Evolutionary conservation across 1,140 invertebrate genomes (phyloP).

Genomic region (Eupristina koningsbergeri): DNA sequence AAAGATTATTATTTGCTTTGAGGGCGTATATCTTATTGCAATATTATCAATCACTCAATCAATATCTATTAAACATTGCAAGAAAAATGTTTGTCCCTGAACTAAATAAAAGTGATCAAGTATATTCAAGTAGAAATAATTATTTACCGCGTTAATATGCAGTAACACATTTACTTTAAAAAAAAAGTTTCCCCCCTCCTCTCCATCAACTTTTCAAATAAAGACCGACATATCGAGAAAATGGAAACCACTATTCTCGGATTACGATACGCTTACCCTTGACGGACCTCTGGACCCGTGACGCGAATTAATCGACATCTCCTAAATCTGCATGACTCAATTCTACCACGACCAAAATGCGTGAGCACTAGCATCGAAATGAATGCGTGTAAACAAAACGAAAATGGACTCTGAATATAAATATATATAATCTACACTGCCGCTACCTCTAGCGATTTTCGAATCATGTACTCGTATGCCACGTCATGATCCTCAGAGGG

Average conservation of each 20-base stretch:
- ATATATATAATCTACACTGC: conserved; percentile 66
- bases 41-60: no score
- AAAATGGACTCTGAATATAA: conserved; percentile 74
- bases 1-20: no score
- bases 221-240: neutral
- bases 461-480: conserved; percentile 71
- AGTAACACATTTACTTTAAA: neutral
- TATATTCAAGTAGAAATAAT: neutral
- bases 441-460: conserved; percentile 53
- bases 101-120: no score
- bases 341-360: neutral
- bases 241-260: no score
- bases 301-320: conserved; percentile 43
- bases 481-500: conserved; percentile 68
- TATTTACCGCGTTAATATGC: neutral
- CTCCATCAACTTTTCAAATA: neutral
- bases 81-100: no score
- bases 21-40: no score
- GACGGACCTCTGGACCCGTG: conserved; percentile 18
- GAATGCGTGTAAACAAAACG: conserved; percentile 71
- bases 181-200: neutral
- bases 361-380: conserved; percentile 43
- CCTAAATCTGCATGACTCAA: neutral
- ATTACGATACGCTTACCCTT: neutral
- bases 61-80: no score